Evolutionary conservation across 2,888 invertebrate genomes (phyloP).

Genomic region (Apotomis turbidana): DNA sequence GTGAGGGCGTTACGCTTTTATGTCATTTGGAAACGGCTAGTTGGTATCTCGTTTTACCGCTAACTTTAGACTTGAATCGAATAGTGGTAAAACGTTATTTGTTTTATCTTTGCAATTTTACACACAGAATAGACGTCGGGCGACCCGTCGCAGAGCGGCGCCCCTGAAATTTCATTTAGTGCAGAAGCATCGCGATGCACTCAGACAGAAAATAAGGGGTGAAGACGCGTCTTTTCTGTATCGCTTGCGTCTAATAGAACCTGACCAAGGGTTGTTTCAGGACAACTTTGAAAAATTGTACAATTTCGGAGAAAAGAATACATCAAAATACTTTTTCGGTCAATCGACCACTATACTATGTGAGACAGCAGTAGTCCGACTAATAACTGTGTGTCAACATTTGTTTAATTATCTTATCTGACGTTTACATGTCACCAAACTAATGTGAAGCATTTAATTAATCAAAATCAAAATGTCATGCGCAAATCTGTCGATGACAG

Average conservation of each 20-base stretch:
- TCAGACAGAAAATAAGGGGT: too few relatives aligned
- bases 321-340: too few relatives aligned
- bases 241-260: too few relatives aligned
- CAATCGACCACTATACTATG: too few relatives aligned
- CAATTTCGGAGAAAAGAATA: too few relatives aligned
- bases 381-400: neutral
- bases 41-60: slow-evolving; percentile 13
- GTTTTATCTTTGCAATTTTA: neutral
- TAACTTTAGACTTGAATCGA: neutral
- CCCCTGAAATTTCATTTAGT: too few relatives aligned
- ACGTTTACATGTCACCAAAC: slow-evolving; percentile 2
- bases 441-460: slow-evolving; percentile 7
- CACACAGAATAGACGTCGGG: too few relatives aligned
- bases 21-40: neutral
- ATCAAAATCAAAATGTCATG: slow-evolving; percentile 13
- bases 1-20: slow-evolving; percentile 19
- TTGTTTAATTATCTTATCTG: neutral
- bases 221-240: too few relatives aligned
- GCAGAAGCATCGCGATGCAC: too few relatives aligned
- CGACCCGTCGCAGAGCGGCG: too few relatives aligned
- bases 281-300: too few relatives aligned
- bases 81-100: neutral
- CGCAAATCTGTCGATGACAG: slow-evolving; percentile 54
- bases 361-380: neutral
- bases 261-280: too few relatives aligned